These are phyloP conservation scores for Helobdella robusta DNA, from an alignment of 2,888 invertebrate genomes.

Conservation along the genomic window DNA sequence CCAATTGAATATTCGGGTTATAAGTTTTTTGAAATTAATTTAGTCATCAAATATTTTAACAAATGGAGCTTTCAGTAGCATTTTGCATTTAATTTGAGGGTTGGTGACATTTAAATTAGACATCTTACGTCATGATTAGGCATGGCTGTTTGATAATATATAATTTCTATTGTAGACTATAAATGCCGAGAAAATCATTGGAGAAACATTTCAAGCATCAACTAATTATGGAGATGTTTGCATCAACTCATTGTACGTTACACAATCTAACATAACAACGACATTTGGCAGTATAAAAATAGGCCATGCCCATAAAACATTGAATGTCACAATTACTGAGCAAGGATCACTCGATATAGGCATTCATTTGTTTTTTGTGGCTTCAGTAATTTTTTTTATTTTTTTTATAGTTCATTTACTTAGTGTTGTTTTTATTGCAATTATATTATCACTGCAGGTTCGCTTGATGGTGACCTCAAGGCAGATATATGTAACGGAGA, in stretches of 20 bases:
- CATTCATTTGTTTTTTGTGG: neutral
- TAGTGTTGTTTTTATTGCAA: neutral
- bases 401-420: neutral
- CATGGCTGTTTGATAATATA: neutral
- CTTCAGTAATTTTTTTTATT: neutral
- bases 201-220: neutral
- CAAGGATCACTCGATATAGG: neutral
- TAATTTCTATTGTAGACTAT: constrained; percentile 1
- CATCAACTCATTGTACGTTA: constrained; percentile 5
- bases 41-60: too few relatives aligned
- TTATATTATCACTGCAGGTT: neutral
- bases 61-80: too few relatives aligned
- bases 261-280: constrained; percentile 2
- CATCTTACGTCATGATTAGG: too few relatives aligned
- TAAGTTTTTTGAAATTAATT: too few relatives aligned
- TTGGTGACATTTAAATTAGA: too few relatives aligned
- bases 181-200: constrained; percentile 8
- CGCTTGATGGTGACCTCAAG: neutral
- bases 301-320: constrained; percentile 3
- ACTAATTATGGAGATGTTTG: neutral
- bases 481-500: neutral
- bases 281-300: neutral
- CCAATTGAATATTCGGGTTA: too few relatives aligned
- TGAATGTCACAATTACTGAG: neutral
- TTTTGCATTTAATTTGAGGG: too few relatives aligned